Conservation (phyloP, 23 tunicate genomes). For the Botrylloides violaceus region DNA sequence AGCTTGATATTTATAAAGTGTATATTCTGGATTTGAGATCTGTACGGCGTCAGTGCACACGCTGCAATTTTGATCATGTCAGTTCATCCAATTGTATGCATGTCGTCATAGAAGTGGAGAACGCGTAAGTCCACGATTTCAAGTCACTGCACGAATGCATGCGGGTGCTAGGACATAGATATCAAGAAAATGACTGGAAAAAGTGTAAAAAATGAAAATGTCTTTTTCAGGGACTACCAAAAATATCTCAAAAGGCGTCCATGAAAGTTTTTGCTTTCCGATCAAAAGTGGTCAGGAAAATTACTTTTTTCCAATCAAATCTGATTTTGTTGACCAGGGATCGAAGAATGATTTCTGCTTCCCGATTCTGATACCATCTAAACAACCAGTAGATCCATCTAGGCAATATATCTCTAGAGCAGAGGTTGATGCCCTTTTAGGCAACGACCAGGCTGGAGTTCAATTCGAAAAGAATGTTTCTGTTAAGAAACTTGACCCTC, state of each 20-base stretch:
- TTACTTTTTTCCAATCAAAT: not conserved
- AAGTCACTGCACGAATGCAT: not conserved
- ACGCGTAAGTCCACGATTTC: not conserved
- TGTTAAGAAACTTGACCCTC: not conserved
- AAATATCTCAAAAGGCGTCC: not conserved
- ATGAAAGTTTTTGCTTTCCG: not conserved
- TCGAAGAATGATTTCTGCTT: not conserved
- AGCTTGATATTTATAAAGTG: no score
- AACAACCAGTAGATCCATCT: not conserved
- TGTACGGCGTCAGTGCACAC: no score
- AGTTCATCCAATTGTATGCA: no score
- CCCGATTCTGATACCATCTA: not conserved
- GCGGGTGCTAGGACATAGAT: not conserved
- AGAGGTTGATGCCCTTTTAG: not conserved
- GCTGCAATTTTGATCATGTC: no score
- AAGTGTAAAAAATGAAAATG: not conserved
- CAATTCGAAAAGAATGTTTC: not conserved
- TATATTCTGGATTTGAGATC: no score
- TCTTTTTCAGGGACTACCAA: not conserved
- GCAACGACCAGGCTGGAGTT: not conserved
- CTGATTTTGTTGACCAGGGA: not conserved
- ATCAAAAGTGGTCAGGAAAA: not conserved
- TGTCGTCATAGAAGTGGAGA: no score
- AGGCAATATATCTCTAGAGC: not conserved
- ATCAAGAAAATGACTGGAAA: not conserved